phyloP scores from a whole-genome alignment of 2,797 vertebrate genomes.

The Cichlasoma orientale region DNA sequence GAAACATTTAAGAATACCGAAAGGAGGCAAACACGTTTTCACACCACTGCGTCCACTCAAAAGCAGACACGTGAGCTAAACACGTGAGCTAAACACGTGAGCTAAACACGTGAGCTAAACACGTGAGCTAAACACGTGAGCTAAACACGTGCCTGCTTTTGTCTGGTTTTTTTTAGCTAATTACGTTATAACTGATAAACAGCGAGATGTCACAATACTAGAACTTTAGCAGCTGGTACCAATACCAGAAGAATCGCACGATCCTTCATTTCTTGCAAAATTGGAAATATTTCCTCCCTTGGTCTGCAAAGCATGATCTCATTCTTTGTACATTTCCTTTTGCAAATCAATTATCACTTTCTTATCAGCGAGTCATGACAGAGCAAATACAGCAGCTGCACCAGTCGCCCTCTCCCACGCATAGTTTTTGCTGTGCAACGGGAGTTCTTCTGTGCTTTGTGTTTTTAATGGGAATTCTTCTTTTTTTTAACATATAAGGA shows the following conservation, averaged over 20 bases:
- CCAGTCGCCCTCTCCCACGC: not conserved
- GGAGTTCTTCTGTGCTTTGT: not conserved
- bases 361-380: not conserved
- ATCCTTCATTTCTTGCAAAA: not conserved
- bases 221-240: not conserved
- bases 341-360: not conserved
- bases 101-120: not conserved
- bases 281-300: not conserved
- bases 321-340: too few species aligned
- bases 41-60: not conserved
- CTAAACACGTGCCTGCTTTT: too few species aligned
- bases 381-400: not conserved
- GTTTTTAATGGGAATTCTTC: rapidly evolving
- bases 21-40: not conserved
- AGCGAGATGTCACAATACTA: not conserved
- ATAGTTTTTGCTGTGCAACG: not conserved
- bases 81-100: not conserved
- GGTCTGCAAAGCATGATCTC: not conserved
- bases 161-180: too few species aligned
- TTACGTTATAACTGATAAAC: not conserved
- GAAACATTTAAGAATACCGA: not conserved
- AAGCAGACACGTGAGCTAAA: not conserved
- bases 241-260: too few species aligned
- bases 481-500: rapidly evolving
- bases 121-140: not conserved